Evolutionary conservation across 2,888 invertebrate genomes (phyloP), one percentile per base, ranked within the genome.

Genomic region (Acanthoscelides obtectus): DNA sequence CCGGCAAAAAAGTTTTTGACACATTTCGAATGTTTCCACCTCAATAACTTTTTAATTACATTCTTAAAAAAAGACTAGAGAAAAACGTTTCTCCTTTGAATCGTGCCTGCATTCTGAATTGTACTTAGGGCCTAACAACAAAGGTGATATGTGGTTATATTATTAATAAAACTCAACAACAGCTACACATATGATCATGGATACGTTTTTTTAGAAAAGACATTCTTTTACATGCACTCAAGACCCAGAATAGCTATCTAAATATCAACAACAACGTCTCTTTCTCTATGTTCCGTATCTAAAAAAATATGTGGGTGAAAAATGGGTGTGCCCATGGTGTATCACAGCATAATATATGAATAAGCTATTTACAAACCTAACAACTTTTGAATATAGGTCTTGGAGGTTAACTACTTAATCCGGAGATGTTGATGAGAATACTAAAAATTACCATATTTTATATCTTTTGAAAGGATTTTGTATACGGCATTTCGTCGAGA

Each of bases 271-370:
- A 45, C 45, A 17, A 45, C 17, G n/a, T 45, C 5, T 45, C 45
- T 45, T 45, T 45, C 25, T 25, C 45, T 45, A 45, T 45, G 45
- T 45, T 45, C 45, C 45, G 17, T 12, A 45, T 45, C 17, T 64
- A 22, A 22, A 69, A 69, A 69, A 69, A 69, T 69, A 69, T 64
- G 64, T 22, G 25, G 69, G 63, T 69, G 69, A 69, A 20, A 25
- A 63, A 69, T 74, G 71, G 75, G 74, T 78, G 79, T 78, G 79
- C 79, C 79, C 79, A 71, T 75, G 77, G 77, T 78, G 73, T 79
- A 79, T 79, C 79, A 78, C 78, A 79, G 78, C 75, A 73, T 77
- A 75, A 75, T 12, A 45, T 45, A 45, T 45, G 17, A 77, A 75
- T 71, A 74, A 75, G 75, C 75, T 69, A 75, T 74, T 67, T 64